Evolutionary conservation across 2,888 invertebrate genomes (phyloP), one percentile per base, ranked within the genome.

Genomic region (Periphyllus acericola): DNA sequence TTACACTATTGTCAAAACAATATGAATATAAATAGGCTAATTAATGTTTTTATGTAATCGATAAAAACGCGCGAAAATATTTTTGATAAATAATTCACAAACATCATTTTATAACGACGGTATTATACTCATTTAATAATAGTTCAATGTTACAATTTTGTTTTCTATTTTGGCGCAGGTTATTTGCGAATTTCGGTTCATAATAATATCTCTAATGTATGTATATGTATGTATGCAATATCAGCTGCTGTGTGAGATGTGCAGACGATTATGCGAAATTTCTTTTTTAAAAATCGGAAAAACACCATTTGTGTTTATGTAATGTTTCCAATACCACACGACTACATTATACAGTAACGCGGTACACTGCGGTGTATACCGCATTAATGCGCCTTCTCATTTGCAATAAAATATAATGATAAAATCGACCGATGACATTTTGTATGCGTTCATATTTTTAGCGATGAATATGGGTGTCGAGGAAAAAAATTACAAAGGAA

Each of bases 401-500:
- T 86, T 86, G 86, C 86, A 80, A 86, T 86, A 86, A 86, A 86
- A 80, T 80, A 86, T 40, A 86, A 79, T 72, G 86, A 86, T 86
- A 86, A 86, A 86, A 86, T 86, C 86, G 79, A 55, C 17, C 36
- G 34, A 40, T 55, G 79, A 86, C 86, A 17, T 79, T 86, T 79
- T 72, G n/a, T 71, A 34, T 84, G 29, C 36, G n/a, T 80, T 60
- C 36, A 60, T 86, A 60, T 86, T 86, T 86, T 60, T 32, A 60
- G 9, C 40, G 1, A 40, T 40, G n/a, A 72, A 72, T 19, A 55
- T 34, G 46, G 32, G 19, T 11, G n/a, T 34, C 11, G 6, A 83
- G 60, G 9, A 60, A 75, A 25, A 72, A 72, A 75, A 83, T 11
- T 29, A 17, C 2, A 9, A 19, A n/a, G 25, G 46, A 46, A 66